These are phyloP conservation scores for Pachyramphus minor DNA, from an alignment of 2,113 vertebrate species.

Conservation along the genomic window DNA sequence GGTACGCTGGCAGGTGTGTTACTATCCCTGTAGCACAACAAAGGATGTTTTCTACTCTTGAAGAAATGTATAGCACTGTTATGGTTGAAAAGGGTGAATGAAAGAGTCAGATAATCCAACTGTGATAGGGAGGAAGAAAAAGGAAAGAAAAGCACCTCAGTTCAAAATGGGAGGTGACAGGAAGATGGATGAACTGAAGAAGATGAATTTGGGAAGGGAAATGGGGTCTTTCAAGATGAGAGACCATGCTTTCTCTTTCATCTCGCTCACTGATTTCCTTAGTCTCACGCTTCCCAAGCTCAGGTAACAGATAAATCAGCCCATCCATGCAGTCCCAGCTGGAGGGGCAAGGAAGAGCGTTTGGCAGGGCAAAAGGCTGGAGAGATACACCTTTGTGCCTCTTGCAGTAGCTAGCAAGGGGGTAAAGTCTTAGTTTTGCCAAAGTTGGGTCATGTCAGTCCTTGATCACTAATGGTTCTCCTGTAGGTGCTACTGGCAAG, in stretches of 20 bases:
- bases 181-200: constrained; percentile 43
- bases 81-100: background rate
- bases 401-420: background rate
- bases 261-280: constrained; percentile 47
- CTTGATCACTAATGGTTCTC: background rate
- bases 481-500: background rate
- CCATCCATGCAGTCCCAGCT: background rate
- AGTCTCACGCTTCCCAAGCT: background rate
- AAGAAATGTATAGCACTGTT: background rate
- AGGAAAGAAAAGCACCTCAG: background rate
- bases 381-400: background rate
- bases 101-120: background rate
- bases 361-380: background rate
- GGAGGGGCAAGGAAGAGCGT: background rate
- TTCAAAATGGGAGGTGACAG: constrained; percentile 46
- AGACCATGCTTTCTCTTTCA: constrained; percentile 51
- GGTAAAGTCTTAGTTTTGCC: background rate
- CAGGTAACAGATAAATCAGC: background rate
- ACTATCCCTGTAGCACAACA: background rate
- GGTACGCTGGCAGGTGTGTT: background rate
- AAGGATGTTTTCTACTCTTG: background rate
- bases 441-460: background rate
- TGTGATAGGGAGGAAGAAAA: background rate
- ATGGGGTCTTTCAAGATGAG: constrained; percentile 58
- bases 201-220: constrained; percentile 40